phyloP scores from a whole-genome alignment of 2,888 invertebrate species.

The Belgica antarctica region DNA sequence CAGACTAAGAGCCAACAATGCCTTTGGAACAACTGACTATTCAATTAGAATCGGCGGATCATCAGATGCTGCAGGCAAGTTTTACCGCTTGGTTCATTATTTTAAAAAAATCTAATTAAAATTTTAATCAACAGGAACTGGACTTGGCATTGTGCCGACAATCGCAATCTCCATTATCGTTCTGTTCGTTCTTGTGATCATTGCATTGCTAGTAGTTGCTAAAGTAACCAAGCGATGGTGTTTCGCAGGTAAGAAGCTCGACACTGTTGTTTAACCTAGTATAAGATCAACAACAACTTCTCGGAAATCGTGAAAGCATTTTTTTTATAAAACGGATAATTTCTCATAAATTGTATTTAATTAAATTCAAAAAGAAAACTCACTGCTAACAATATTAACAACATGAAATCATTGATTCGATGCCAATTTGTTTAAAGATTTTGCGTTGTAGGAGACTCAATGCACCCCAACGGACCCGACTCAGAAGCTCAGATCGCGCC shows the following conservation, averaged over 20 bases:
- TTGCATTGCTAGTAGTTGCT: conserved; percentile 67
- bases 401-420: conserved; percentile 39
- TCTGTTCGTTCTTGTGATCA: conserved; percentile 56
- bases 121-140: conserved; percentile 58
- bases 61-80: conserved; percentile 60
- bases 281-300: neutral
- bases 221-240: conserved; percentile 82
- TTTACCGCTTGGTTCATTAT: conserved; percentile 45
- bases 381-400: conserved; percentile 36
- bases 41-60: conserved; percentile 68
- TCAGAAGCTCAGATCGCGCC: conserved; percentile 64
- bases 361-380: too few relatives aligned
- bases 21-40: conserved; percentile 65
- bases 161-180: conserved; percentile 64
- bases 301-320: neutral
- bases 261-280: neutral
- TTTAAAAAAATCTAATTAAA: conserved; percentile 35
- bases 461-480: conserved; percentile 62
- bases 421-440: conserved; percentile 40
- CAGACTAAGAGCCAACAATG: conserved; percentile 66
- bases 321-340: neutral
- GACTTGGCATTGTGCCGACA: conserved; percentile 72
- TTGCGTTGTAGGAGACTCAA: conserved; percentile 59
- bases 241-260: conserved; percentile 69
- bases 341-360: too few relatives aligned